Conservation (phyloP, 2,888 invertebrate genomes). For the Nemoura dubitans region DNA sequence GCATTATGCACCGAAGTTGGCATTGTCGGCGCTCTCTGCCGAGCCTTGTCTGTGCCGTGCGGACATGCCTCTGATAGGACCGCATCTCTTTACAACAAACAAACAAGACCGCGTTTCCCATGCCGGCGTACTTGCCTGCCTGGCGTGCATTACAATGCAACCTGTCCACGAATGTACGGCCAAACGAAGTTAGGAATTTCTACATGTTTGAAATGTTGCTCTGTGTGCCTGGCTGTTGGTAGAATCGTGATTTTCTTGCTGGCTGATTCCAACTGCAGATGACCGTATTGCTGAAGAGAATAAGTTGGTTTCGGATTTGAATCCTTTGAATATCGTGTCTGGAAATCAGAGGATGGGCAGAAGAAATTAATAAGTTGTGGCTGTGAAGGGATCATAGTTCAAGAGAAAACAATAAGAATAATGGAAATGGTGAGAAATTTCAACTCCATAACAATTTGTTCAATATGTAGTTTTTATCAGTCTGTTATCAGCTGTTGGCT, state of each 20-base stretch:
- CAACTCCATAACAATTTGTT: no score
- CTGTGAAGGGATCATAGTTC: no score
- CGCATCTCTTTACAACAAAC: background rate
- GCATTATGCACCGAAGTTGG: background rate
- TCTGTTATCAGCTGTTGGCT: no score
- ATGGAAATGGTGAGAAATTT: no score
- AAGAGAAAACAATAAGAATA: no score
- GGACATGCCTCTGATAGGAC: background rate
- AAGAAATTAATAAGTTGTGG: no score
- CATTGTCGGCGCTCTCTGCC: background rate
- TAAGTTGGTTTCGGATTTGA: background rate
- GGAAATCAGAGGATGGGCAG: background rate
- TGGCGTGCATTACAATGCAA: conserved; percentile 1
- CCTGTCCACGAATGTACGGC: background rate
- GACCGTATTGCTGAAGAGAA: background rate
- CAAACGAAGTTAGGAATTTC: background rate
- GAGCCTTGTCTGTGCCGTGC: background rate
- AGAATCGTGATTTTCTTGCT: background rate
- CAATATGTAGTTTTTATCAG: no score
- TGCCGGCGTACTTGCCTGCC: background rate
- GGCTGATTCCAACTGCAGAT: background rate
- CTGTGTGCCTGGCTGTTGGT: background rate
- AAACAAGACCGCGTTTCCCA: background rate
- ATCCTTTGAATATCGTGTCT: background rate
- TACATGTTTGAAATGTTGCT: background rate